A percentile compares a stretch with the other conserved stretches of the same genome.
These are phyloP conservation scores for Callipepla squamata DNA, from an alignment of 2,113 vertebrate genomes.

Conservation along the genomic window DNA sequence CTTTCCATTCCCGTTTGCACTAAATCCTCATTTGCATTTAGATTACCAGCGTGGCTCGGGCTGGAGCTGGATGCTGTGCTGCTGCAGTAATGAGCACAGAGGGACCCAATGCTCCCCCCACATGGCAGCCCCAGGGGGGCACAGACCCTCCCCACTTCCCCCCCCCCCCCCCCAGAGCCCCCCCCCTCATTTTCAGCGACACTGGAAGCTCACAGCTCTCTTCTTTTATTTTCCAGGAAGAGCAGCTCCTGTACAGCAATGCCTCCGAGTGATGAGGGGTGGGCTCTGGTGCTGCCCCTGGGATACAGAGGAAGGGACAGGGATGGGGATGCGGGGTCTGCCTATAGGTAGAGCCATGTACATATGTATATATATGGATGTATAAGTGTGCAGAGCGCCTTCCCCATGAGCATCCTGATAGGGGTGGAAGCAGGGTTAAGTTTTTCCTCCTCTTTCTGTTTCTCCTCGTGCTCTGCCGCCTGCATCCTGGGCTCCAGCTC, in stretches of 20 bases:
- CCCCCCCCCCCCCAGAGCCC: neutral
- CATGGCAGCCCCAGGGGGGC: too few species aligned
- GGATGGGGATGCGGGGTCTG: neutral
- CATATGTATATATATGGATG: neutral
- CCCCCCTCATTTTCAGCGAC: neutral
- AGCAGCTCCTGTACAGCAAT: neutral
- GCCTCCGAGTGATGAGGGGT: accelerated
- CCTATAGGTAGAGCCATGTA: neutral
- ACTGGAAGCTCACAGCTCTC: neutral
- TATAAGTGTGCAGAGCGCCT: neutral
- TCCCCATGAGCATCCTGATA: too few species aligned
- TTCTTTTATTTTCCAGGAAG: neutral
- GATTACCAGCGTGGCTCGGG: constrained; percentile 2
- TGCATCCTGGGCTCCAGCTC: neutral
- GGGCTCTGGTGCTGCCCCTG: too few species aligned
- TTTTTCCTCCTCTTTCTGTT: neutral
- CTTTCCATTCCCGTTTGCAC: accelerated
- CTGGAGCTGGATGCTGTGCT: neutral
- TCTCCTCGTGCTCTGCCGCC: neutral
- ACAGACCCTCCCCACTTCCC: neutral
- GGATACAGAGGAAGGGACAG: neutral
- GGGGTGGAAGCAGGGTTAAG: neutral
- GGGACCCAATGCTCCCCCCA: neutral
- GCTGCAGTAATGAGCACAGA: too few species aligned
- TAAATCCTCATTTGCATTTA: constrained; percentile 52